Evolutionary conservation across 2,888 invertebrate genomes (phyloP).

Genomic region (Pollenia amentaria): DNA sequence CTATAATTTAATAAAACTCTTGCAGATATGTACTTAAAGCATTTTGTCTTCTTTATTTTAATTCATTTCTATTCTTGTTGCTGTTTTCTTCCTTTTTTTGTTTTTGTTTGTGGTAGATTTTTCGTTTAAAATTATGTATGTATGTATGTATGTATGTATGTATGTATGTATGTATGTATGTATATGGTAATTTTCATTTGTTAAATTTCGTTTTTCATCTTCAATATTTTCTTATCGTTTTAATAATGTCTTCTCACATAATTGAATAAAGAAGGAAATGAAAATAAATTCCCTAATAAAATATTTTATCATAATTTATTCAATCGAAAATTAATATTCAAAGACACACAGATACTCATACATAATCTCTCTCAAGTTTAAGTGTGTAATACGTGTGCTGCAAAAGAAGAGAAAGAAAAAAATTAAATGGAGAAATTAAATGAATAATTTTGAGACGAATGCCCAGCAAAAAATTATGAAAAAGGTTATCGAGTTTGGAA

Average conservation of each 20-base stretch:
- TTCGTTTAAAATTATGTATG: not conserved
- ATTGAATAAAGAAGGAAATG: conserved; percentile 30
- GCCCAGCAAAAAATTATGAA: too few species aligned
- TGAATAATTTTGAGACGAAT: not conserved
- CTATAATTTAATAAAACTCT: not conserved
- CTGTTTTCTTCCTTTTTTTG: not conserved
- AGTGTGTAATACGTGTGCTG: not conserved
- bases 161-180: not conserved
- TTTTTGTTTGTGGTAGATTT: not conserved
- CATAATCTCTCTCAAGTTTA: not conserved
- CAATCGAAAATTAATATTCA: conserved; percentile 40
- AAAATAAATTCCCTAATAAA: conserved; percentile 40
- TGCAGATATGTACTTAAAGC: not conserved
- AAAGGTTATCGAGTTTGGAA: too few species aligned
- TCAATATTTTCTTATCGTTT: conserved; percentile 40
- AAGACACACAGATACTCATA: conserved; percentile 7
- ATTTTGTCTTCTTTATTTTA: conserved; percentile 8
- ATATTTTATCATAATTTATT: conserved; percentile 45
- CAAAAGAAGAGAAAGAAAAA: not conserved
- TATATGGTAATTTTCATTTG: not conserved
- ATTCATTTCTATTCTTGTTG: not conserved
- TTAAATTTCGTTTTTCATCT: not conserved
- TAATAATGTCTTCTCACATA: conserved; percentile 26
- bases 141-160: not conserved
- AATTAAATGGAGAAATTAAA: not conserved